Evolutionary conservation across 2,888 invertebrate genomes (phyloP), one percentile per base, ranked within the genome.

Genomic region (Trichacis sp.): DNA sequence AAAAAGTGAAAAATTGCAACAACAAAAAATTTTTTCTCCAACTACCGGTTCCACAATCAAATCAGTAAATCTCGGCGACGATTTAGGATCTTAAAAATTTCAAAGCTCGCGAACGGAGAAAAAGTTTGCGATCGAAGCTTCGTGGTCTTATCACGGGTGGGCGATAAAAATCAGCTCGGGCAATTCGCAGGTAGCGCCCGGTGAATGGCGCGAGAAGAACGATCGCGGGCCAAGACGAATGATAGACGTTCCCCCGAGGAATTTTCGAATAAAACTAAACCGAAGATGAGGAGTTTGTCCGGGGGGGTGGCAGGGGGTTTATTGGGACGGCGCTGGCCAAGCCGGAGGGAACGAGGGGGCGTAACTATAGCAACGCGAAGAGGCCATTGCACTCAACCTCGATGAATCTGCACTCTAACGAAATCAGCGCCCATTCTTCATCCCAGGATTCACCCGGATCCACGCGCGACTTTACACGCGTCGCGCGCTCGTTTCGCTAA

Each of bases 351-450:
- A 76, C 75, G 69, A 74, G 76, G 29, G 20, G 46, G 75, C 76
- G 77, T 76, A 79, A 71, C 77, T 79, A 76, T 76, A 79, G 78
- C 75, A 77, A 79, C 80, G 73, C 73, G 69, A 77, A 78, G 80
- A 75, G 83, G 82, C 80, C 82, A 76, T 83, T 83, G 83, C 83
- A 83, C 83, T 73, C 80, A 73, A 73, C 61, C 68, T 70, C 64
- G 64, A 60, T 74, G 78, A 83, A 83, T 82, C 78, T 83, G 80
- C 78, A 81, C 80, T 80, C 78, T 74, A 75, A 76, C 76, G 77
- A 81, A 82, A 80, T 78, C 81, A 81, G 80, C 77, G 76, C 77
- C 79, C 81, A 81, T 79, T 80, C 80, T 74, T 82, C 81, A 79
- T 81, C 78, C 72, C 75, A 70, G 72, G 70, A 68, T 71, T 75